Base-by-base conservation (phyloP, 2,797 vertebrate genomes). In the Gobio occitaniae region DNA sequence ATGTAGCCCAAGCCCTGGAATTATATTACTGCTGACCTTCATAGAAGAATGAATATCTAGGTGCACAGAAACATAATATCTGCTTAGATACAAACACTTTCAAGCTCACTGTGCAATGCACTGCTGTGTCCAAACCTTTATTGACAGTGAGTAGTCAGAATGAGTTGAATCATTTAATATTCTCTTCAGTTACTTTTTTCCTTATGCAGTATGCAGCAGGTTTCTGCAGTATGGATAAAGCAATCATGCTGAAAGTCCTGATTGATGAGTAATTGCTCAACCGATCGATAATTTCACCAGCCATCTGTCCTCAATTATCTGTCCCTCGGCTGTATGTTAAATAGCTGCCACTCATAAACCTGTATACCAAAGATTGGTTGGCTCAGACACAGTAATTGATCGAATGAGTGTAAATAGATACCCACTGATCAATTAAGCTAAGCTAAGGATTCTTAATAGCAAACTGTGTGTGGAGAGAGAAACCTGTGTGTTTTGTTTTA, bases 11-110 rank as follows among this genome's bases (percentile, higher is more conserved):
- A n/a, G 61, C 44, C 17, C 47, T 52, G 25, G 13, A 12, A 65
- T 78, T 78, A 17, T 19, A 78, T 78, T 78, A 65, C 16, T 3
- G 25, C 41, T 78, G 77, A 78, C 77, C 59, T 65, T 63, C 59
- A 65, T 12, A 78, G 41, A 44, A 59, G 17, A 80, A 36, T 80
- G 10, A 79, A 80, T 79, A 36, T 16, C 75, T 21, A 80, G 44
- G 44, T 36, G 25, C 17, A 80, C 61, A 68, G 13, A 50, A 80
- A 63, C 56, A 78, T 48, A 25, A 61, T 44, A 78, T 65, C 59
- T 48, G 17, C 11, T 50, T 11, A n/a, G 44, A 48, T 50, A 36
- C 25, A 79, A 66, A 50, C 44, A 79, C 10, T 6, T 47, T 50
- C 3, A 21, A 16, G 48, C 11, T 66, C 25, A 48, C 25, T 8